Base-by-base conservation (phyloP, 2,888 invertebrate species). In the Euproctis similis region DNA sequence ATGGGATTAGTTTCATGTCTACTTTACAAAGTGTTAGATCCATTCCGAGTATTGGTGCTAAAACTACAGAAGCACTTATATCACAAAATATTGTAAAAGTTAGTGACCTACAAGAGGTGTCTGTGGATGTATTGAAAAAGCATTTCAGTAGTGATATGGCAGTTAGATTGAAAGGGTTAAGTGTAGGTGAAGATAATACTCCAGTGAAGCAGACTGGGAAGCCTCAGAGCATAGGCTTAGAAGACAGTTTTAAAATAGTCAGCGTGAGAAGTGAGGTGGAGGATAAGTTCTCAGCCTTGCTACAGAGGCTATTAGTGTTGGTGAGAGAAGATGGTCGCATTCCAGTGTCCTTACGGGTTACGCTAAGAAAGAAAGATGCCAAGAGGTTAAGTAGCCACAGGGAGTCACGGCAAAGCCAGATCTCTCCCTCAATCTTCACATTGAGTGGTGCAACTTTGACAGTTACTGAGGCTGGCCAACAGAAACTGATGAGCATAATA, bases 151-250 rank as follows among this genome's bases (percentile, higher is more conserved):
- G 84, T 44, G 90, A 91, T 46, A 87, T 90, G 54, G 91, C 92
- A 18, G 87, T 87, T 20, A 87, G 88, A 66, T 74, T 94, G 51
- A 88, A 89, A 56, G 87, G 89, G 36, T 82, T 92, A 51, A 88
- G 92, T 39, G 86, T 88, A 68, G 95, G 94, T n/a, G 87, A 90
- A 34, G 95, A 95, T 64, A 85, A 85, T 41, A 86, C 88, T 39
- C 81, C 86, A 27, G 92, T 95, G 1, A 91, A 92, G 53, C 86
- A 89, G 34, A 89, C 89, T 19, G 93, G 92, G 3, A 90, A 89
- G 58, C 93, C 93, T 8, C 92, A 91, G 63, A 91, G 90, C 38
- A 92, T 94, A 53, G 92, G 93, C 10, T 71, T 94, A 36, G 94
- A 94, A 60, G 93, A 94, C 63, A 89, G 92, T 33, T 93, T 92